Evolutionary conservation across 2,113 vertebrate genomes (phyloP).

Genomic region (Chauna torquata): DNA sequence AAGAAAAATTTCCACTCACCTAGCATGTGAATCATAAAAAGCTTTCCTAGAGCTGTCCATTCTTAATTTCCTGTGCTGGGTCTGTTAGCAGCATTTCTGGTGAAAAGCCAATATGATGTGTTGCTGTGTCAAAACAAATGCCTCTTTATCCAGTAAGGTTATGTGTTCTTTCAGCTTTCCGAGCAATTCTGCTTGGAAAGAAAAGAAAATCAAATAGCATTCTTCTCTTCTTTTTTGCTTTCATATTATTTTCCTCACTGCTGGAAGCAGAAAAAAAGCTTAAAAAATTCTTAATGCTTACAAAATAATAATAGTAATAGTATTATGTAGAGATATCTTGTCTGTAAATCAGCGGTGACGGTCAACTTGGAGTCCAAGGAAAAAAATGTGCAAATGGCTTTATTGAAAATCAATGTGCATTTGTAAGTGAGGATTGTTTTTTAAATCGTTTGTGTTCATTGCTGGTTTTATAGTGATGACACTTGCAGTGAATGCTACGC

Average conservation of each 20-base stretch:
- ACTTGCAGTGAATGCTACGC: not conserved
- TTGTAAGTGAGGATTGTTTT: constrained; percentile 61
- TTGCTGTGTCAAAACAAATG: constrained; percentile 66
- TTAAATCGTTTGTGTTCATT: constrained; percentile 31
- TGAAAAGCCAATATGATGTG: constrained; percentile 54
- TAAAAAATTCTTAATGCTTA: not conserved
- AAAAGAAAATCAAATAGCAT: constrained; percentile 32
- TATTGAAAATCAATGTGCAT: constrained; percentile 75
- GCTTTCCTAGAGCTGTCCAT: constrained; percentile 47
- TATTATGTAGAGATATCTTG: constrained; percentile 29
- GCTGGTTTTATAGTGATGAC: not conserved
- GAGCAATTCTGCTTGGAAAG: constrained; percentile 45
- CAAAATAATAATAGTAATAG: not conserved
- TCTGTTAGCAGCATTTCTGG: constrained; percentile 19
- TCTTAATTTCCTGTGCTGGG: constrained; percentile 69
- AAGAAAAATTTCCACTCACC: constrained; percentile 45
- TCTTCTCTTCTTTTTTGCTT: not conserved
- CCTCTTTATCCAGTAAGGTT: constrained; percentile 41
- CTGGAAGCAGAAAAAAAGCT: not conserved
- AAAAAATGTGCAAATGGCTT: constrained; percentile 66
- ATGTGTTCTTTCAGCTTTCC: constrained; percentile 51
- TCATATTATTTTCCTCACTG: not conserved
- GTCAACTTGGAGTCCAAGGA: constrained; percentile 30
- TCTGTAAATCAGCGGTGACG: constrained; percentile 58
- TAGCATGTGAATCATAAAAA: constrained; percentile 61